A percentile compares a stretch with the other conserved stretches of the same genome.
These are phyloP conservation scores for Clistopyga incitator DNA, from an alignment of 2,888 invertebrate species.

Conservation along the genomic window DNA sequence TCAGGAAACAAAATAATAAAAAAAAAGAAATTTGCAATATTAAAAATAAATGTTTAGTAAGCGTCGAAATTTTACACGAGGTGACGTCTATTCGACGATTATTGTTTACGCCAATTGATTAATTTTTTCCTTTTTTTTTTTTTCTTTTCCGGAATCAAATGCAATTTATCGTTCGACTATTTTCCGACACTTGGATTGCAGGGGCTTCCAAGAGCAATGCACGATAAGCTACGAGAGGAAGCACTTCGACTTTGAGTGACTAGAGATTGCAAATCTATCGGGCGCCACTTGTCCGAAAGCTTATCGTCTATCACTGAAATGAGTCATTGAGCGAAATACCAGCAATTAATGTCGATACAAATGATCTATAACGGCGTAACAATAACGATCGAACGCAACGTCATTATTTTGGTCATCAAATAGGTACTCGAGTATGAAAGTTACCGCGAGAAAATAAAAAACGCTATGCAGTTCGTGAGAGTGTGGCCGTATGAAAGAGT, in stretches of 20 bases:
- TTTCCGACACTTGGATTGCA: neutral
- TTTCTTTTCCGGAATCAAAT: neutral
- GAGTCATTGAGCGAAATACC: neutral
- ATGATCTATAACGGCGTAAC: constrained; percentile 24
- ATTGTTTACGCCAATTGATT: constrained; percentile 35
- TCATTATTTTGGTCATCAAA: constrained; percentile 17
- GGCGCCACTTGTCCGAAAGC: constrained; percentile 1
- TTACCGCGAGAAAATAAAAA: neutral
- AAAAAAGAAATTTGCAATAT: constrained; percentile 56
- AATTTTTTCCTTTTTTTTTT: constrained; percentile 37
- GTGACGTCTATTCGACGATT: constrained; percentile 33
- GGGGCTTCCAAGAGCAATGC: constrained; percentile 18
- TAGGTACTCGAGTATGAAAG: constrained; percentile 42
- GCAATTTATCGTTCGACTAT: neutral
- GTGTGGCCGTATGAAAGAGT: constrained; percentile 25
- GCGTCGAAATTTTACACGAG: constrained; percentile 6
- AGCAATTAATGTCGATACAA: neutral
- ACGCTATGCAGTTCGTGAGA: constrained; percentile 10
- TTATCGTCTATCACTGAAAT: constrained; percentile 1
- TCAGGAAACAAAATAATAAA: constrained; percentile 62
- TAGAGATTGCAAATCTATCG: constrained; percentile 27
- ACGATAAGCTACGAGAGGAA: constrained; percentile 32
- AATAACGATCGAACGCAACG: constrained; percentile 17
- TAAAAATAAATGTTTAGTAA: constrained; percentile 26
- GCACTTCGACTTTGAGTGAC: neutral